Evolutionary conservation across 2,113 vertebrate species (phyloP).

Genomic region (Eulemur rufifrons): DNA sequence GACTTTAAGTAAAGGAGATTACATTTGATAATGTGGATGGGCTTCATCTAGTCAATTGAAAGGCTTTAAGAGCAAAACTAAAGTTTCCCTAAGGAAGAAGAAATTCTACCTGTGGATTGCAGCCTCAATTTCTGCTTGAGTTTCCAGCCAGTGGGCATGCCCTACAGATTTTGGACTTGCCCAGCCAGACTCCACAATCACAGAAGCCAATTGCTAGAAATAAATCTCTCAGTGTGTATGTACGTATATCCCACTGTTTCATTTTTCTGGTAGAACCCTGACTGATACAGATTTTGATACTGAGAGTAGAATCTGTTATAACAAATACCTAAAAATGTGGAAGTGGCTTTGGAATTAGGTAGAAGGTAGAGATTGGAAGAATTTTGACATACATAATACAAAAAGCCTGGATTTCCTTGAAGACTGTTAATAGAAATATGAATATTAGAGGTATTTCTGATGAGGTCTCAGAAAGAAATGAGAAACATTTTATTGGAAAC

Average conservation of each 20-base stretch:
- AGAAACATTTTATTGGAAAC: background rate
- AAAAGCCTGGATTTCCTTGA: background rate
- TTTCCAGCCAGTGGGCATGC: background rate
- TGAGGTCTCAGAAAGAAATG: background rate
- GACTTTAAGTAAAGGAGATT: background rate
- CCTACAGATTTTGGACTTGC: background rate
- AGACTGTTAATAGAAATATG: background rate
- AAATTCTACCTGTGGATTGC: background rate
- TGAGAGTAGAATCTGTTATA: background rate
- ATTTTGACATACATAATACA: background rate
- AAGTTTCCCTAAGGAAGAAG: background rate
- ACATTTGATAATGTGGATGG: background rate
- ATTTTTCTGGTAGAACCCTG: background rate
- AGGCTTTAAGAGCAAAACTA: background rate
- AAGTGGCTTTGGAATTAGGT: background rate
- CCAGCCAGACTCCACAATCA: background rate
- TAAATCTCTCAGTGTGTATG: background rate
- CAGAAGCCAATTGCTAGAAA: background rate
- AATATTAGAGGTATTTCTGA: background rate
- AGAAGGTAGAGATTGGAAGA: background rate
- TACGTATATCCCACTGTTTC: background rate
- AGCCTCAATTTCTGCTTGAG: background rate
- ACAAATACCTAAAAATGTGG: background rate
- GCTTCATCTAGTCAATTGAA: background rate
- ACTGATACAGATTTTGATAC: background rate